Evolutionary conservation across 2,113 vertebrate species (phyloP).

Genomic region (Dasyurus viverrinus): DNA sequence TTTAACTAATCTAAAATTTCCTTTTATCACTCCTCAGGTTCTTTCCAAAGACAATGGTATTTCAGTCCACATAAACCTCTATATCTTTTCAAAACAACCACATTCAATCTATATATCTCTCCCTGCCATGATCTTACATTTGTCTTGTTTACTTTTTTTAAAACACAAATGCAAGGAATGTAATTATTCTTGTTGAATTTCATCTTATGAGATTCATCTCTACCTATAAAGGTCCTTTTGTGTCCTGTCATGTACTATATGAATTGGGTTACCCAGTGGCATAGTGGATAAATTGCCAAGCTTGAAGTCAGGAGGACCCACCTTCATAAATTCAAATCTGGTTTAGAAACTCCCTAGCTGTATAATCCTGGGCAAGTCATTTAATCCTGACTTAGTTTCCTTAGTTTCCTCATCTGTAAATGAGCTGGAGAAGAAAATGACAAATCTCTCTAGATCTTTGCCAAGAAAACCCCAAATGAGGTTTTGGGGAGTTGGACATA

Average conservation of each 20-base stretch:
- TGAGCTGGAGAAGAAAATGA: too few species aligned
- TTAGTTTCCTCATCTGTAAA: too few species aligned
- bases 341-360: too few species aligned
- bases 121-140: neutral
- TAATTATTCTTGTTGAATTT: neutral
- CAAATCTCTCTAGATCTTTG: too few species aligned
- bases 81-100: neutral
- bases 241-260: neutral
- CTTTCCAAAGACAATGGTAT: neutral
- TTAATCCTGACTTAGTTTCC: too few species aligned
- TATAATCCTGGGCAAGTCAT: too few species aligned
- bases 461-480: too few species aligned
- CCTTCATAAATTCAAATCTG: too few species aligned
- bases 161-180: neutral
- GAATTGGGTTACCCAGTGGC: neutral
- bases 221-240: neutral
- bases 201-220: neutral
- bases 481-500: too few species aligned
- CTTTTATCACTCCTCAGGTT: neutral
- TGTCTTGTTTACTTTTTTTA: neutral
- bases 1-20: neutral
- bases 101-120: neutral
- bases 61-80: neutral
- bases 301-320: too few species aligned
- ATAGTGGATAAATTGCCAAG: too few species aligned